phyloP scores from a whole-genome alignment of 1,140 invertebrate species.

The Eueides isabella region DNA sequence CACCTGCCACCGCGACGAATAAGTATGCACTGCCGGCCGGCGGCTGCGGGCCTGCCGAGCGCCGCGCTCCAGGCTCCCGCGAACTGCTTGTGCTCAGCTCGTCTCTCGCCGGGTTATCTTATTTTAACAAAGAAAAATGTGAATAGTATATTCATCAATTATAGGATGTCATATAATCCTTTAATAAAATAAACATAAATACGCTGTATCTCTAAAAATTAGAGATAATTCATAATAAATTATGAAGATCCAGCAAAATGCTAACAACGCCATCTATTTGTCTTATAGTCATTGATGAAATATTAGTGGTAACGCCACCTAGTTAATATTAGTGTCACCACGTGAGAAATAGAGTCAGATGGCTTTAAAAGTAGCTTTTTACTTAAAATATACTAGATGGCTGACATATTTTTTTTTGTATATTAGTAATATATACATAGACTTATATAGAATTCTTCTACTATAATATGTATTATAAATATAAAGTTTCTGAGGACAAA shows the following conservation, averaged over 20 bases:
- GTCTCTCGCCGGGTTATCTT: slow-evolving; percentile 21
- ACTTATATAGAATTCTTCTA: no score
- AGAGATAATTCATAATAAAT: neutral
- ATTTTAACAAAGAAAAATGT: neutral
- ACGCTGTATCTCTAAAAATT: neutral
- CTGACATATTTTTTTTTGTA: neutral
- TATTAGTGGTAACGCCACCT: neutral
- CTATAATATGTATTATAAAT: no score
- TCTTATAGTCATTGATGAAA: neutral
- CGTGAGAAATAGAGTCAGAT: neutral
- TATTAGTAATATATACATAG: no score
- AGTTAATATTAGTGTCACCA: neutral
- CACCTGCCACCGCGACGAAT: slow-evolving; percentile 72
- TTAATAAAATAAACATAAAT: neutral
- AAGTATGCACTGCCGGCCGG: slow-evolving; percentile 69
- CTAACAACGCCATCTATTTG: slow-evolving; percentile 16
- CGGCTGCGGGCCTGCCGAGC: slow-evolving; percentile 49
- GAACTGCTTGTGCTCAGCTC: slow-evolving; percentile 39
- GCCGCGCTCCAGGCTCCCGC: slow-evolving; percentile 40
- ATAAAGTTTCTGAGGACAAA: no score
- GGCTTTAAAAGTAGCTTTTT: neutral
- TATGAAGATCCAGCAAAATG: neutral
- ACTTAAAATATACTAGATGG: neutral
- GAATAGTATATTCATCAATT: neutral
- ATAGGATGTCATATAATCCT: neutral